phyloP scores from a whole-genome alignment of 64 coral and sea anemone species.

The Dendrophyllia cribrosa region DNA sequence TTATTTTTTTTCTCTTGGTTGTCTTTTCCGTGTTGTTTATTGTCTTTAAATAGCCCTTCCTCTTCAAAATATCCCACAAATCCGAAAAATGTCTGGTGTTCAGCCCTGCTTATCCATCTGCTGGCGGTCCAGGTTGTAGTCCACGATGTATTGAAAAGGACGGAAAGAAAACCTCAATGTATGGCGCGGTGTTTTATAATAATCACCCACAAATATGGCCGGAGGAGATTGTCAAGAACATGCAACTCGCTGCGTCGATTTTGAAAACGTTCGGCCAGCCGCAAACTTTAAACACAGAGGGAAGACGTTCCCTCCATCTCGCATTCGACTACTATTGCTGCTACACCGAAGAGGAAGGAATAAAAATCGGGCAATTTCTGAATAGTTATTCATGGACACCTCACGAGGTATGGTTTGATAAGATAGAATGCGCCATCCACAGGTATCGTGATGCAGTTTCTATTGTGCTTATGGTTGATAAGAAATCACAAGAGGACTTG shows the following conservation, averaged over 20 bases:
- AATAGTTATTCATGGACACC: slow-evolving; percentile 46
- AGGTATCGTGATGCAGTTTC: slow-evolving; percentile 49
- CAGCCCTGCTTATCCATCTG: slow-evolving; percentile 62
- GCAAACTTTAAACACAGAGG: slow-evolving; percentile 61
- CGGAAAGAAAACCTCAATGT: background rate
- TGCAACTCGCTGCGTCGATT: slow-evolving; percentile 65
- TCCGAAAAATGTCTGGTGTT: slow-evolving; percentile 48
- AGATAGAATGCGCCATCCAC: slow-evolving; percentile 58
- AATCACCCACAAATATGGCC: background rate
- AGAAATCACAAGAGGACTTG: slow-evolving; percentile 47
- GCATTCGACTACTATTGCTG: slow-evolving; percentile 79
- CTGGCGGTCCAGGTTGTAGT: slow-evolving; percentile 63
- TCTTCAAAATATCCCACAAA: background rate
- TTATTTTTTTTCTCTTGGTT: background rate
- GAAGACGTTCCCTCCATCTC: slow-evolving; percentile 41
- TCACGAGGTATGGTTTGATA: slow-evolving; percentile 64
- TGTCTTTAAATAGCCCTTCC: background rate
- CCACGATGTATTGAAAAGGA: slow-evolving; percentile 36
- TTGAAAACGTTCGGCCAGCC: slow-evolving; percentile 64
- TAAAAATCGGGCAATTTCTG: slow-evolving; percentile 64
- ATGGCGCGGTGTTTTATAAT: background rate
- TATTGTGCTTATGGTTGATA: slow-evolving; percentile 54
- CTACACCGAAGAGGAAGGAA: slow-evolving; percentile 53
- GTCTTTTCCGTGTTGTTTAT: background rate
- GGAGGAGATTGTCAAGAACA: slow-evolving; percentile 45